These are phyloP conservation scores for Leptocoma aspasia DNA, from an alignment of 2,113 vertebrate genomes.

Conservation along the genomic window DNA sequence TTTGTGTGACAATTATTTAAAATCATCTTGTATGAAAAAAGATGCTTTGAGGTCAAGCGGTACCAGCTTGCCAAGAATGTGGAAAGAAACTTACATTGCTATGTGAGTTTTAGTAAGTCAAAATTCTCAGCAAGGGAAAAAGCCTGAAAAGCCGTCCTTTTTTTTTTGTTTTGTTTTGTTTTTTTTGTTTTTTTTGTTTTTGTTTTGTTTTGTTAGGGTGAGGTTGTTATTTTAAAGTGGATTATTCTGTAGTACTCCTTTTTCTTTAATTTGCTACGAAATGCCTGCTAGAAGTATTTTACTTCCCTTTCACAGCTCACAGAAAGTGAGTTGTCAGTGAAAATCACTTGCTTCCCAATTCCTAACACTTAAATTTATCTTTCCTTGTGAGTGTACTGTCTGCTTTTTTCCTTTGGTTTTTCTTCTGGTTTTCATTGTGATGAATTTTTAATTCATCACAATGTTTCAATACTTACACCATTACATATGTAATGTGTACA, in stretches of 20 bases:
- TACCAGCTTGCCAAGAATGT: background rate
- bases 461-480: background rate
- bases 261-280: background rate
- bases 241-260: background rate
- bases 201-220: background rate
- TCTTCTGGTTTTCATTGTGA: too few relatives aligned
- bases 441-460: background rate
- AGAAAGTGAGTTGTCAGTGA: background rate
- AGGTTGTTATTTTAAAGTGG: background rate
- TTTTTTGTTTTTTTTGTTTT: background rate
- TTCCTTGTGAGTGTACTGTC: background rate
- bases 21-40: conserved; percentile 31
- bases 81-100: background rate
- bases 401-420: background rate
- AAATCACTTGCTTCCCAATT: background rate
- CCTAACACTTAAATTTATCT: background rate
- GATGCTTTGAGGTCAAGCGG: background rate
- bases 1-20: background rate
- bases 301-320: background rate
- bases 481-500: background rate
- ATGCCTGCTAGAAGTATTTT: background rate
- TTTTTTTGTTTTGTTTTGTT: too few relatives aligned
- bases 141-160: background rate
- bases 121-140: background rate
- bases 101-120: background rate